Base-by-base conservation (phyloP, 2,888 invertebrate genomes). In the Phengaris arion region DNA sequence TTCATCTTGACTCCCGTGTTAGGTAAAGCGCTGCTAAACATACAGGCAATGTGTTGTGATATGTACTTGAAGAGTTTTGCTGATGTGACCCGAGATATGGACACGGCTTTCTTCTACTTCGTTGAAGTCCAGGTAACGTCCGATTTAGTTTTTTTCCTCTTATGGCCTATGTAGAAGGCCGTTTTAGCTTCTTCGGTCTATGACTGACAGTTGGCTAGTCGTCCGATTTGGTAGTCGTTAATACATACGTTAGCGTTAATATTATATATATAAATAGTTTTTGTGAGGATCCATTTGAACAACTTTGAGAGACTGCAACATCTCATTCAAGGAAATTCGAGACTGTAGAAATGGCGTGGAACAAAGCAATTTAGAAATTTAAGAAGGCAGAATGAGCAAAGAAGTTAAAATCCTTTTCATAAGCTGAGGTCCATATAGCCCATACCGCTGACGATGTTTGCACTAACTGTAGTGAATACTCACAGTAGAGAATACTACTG, bases 1-100 rank as follows among this genome's bases (percentile, higher is more conserved):
- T 97, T 98, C 82, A 94, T 96, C 78, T 94, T 96, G 9, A 96
- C 97, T 81, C 95, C 96, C 22, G 94, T 96, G 6, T 85, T 98
- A 80, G 95, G 96, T 15, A 94, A 94, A 77, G 96, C 97, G 0
- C 88, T 98, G 73, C 87, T 98, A 0, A 94, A 94, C 79, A 94
- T 98, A 74, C 95, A 96, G 80, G 90, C 94, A 0, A 95, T 96
- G 94, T 95, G 95, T 81, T 94, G 94, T 74, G 92, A 94, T 74
- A 94, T 97, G 92, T 91, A 94, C 45, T 91, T 94, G 75, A 91
- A 94, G 69, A 95, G 95, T 15, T 96, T 97, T 82, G 92, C 95
- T 0, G 95, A 97, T 84, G 81, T 94, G 0, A 85, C 86, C 15
- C 87, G 85, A 79, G 89, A 93, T 77, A 92, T 91, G 91, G 93